Evolutionary conservation across 2,797 vertebrate genomes (phyloP).

Genomic region (Neomorphus geoffroyi): DNA sequence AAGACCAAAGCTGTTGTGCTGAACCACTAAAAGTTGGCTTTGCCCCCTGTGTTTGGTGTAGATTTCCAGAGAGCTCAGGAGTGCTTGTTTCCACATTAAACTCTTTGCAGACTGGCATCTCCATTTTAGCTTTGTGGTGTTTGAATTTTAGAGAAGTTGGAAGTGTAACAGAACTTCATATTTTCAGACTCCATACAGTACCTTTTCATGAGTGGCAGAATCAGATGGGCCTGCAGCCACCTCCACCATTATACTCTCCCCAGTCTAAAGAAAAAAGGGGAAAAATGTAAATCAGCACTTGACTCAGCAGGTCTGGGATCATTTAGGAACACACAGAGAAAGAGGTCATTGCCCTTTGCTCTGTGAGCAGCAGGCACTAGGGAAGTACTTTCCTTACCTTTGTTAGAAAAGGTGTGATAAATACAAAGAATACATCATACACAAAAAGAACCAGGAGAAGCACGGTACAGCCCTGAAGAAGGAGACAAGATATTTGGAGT

Average conservation of each 20-base stretch:
- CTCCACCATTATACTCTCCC: constrained; percentile 97
- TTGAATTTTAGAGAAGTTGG: neutral
- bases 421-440: constrained; percentile 97
- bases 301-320: neutral
- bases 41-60: neutral
- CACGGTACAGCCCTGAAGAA: constrained; percentile 89
- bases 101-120: neutral
- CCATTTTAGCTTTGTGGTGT: neutral
- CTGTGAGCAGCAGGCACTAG: neutral
- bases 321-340: neutral
- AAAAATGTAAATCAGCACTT: neutral
- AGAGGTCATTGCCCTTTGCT: neutral
- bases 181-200: constrained; percentile 33
- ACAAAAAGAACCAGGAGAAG: constrained; percentile 91
- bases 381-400: constrained; percentile 77
- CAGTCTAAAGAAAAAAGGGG: constrained; percentile 78
- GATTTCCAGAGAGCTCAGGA: neutral
- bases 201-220: constrained; percentile 93
- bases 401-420: constrained; percentile 92
- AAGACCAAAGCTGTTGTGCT: neutral
- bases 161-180: neutral
- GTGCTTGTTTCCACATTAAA: neutral
- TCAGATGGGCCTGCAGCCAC: constrained; percentile 93
- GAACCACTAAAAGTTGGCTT: neutral
- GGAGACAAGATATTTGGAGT: neutral